These are phyloP conservation scores for Thymelicus lineola DNA, from an alignment of 2,888 invertebrate genomes.

Conservation along the genomic window DNA sequence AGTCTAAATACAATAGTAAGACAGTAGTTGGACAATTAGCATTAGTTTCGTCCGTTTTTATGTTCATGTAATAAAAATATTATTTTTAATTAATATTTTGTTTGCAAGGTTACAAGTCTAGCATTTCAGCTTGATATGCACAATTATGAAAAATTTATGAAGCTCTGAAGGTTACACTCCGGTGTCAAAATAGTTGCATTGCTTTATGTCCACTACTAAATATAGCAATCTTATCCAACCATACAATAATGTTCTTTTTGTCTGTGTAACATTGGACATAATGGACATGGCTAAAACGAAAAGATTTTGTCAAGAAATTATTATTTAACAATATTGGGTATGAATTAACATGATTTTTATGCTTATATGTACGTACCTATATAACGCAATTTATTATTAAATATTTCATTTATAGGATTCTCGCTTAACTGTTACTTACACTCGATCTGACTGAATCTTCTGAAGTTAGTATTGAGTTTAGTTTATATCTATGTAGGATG, in stretches of 20 bases:
- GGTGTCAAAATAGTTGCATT: constrained; percentile 4
- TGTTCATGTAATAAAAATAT: neutral
- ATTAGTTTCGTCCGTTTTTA: neutral
- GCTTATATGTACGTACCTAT: too few species aligned
- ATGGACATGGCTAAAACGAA: neutral
- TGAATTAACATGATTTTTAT: too few species aligned
- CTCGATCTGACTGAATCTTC: too few species aligned
- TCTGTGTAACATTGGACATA: neutral
- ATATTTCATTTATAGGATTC: too few species aligned
- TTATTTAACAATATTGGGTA: too few species aligned
- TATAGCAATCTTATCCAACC: neutral
- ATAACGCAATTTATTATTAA: too few species aligned
- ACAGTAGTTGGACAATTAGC: too few species aligned
- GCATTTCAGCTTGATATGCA: neutral
- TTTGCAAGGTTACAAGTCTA: neutral
- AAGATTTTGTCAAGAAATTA: neutral
- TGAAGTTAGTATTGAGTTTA: too few species aligned
- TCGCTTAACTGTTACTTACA: too few species aligned
- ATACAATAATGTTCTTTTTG: neutral
- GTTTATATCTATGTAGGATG: too few species aligned
- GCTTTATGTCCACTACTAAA: neutral
- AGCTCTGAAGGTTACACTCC: neutral
- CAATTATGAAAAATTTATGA: constrained; percentile 3
- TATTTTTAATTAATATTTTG: neutral
- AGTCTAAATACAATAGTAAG: too few species aligned